Conservation (phyloP, 64 coral and sea anemone species). For the Astreopora myriophthalma region DNA sequence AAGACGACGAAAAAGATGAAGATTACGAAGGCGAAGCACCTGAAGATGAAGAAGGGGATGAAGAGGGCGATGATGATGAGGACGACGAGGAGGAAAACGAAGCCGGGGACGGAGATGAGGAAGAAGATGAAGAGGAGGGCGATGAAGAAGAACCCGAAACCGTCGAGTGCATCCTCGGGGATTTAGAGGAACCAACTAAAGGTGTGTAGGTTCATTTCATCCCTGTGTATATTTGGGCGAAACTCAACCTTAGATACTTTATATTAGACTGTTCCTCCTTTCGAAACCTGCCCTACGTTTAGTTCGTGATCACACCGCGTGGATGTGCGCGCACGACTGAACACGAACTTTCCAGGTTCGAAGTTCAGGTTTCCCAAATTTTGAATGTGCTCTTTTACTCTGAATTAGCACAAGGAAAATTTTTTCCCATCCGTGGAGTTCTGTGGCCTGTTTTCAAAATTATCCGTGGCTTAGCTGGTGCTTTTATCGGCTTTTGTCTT, state of each 20-base stretch:
- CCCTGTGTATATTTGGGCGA: background rate
- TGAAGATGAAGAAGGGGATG: conserved; percentile 57
- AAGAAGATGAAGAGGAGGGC: conserved; percentile 78
- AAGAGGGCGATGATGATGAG: conserved; percentile 64
- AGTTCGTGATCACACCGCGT: conserved; percentile 31
- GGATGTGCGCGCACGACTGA: conserved; percentile 3
- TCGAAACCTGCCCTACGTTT: background rate
- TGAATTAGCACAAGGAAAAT: background rate
- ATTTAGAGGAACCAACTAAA: conserved; percentile 82
- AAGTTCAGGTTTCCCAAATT: background rate
- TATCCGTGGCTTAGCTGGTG: background rate
- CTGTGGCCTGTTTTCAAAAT: background rate
- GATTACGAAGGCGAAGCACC: conserved; percentile 74
- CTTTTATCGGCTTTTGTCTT: background rate
- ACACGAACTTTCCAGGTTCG: background rate
- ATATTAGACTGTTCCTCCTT: background rate
- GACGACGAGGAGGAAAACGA: conserved; percentile 68
- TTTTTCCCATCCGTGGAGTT: background rate
- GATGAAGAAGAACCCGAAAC: conserved; percentile 88
- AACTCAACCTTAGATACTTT: background rate
- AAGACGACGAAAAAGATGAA: conserved; percentile 77
- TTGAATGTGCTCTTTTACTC: background rate
- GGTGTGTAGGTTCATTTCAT: conserved; percentile 18
- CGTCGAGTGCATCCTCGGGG: conserved; percentile 84
- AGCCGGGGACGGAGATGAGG: conserved; percentile 47